Base-by-base conservation (phyloP, 1,140 invertebrate species). In the Drosophila guanche region DNA sequence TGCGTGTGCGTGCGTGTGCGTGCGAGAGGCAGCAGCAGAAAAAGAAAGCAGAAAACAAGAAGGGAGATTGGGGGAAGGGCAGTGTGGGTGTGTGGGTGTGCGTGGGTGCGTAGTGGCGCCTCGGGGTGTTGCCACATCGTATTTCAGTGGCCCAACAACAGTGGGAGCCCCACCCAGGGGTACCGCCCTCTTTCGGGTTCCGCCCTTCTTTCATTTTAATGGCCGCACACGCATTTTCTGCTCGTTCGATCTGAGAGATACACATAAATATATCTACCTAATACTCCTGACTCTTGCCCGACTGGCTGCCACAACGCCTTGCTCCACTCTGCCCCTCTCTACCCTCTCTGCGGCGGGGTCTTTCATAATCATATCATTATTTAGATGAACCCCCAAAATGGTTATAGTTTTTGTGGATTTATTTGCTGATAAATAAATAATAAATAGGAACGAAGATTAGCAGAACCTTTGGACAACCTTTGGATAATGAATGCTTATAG, bases 51-150 rank as follows among this genome's bases (percentile, higher is more conserved):
- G 41, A n/a, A 29, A 29, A 46, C 43, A 71, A 7, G n/a, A 23
- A 16, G 42, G 42, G n/a, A 40, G 50, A 40, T 10, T 2, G 25
- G 51, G 68, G 2, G 42, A 54, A 20, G 40, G 59, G 29, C 41
- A 29, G 59, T 22, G 52, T 59, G 27, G 50, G 45, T 51, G 20
- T 12, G 43, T 22, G 22, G 40, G 40, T 53, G 57, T 74, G 54
- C 57, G 61, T 59, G 79, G 55, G 62, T 76, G 72, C 59, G 53
- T 75, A 51, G 81, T 88, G 83, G 83, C 75, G 67, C 76, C 71
- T 79, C 66, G 72, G 83, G 84, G 78, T 90, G 80, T 89, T 90
- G 80, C 89, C 89, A 90, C 89, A 79, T 89, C 78, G 80, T 90
- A 90, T 90, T 83, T 90, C 68, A 90, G 71, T 70, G 10, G 77